A percentile compares a stretch with the other conserved stretches of the same genome.
These are phyloP conservation scores for Lordiphosa andalusiaca DNA, from an alignment of 2,888 invertebrate species.

Conservation along the genomic window DNA sequence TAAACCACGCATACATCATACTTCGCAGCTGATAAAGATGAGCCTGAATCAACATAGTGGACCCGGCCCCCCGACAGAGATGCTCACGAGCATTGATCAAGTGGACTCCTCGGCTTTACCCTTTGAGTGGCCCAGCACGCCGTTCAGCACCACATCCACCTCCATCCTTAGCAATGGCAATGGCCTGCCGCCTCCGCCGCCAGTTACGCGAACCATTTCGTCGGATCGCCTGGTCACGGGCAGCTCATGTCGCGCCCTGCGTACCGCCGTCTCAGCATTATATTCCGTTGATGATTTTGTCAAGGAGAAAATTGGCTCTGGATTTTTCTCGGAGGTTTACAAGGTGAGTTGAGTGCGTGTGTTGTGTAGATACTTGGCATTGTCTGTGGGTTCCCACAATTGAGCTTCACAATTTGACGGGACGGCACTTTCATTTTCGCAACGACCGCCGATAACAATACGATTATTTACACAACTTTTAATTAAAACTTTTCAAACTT, in stretches of 20 bases:
- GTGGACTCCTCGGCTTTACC: constrained; percentile 45
- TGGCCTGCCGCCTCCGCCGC: constrained; percentile 47
- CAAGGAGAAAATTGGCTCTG: constrained; percentile 94
- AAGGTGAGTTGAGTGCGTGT: constrained; percentile 89
- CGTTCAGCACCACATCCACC: constrained; percentile 9
- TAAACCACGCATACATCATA: constrained; percentile 28
- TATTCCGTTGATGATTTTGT: constrained; percentile 96
- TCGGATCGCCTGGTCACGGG: constrained; percentile 84
- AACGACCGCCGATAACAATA: constrained; percentile 29
- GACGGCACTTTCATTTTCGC: constrained; percentile 41
- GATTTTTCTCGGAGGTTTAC: constrained; percentile 98
- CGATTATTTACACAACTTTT: constrained; percentile 44
- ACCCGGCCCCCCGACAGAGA: constrained; percentile 78
- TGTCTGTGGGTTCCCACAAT: constrained; percentile 36
- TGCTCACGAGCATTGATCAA: constrained; percentile 37
- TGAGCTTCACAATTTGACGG: constrained; percentile 25
- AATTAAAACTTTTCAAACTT: constrained; percentile 42
- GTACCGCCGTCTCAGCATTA: constrained; percentile 94
- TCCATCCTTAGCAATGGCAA: constrained; percentile 10
- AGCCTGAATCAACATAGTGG: constrained; percentile 80
- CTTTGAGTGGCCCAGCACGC: constrained; percentile 33
- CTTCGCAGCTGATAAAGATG: constrained; percentile 79
- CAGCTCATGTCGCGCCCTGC: constrained; percentile 92
- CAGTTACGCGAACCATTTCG: constrained; percentile 77
- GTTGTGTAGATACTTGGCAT: not conserved